A percentile compares a stretch with the other conserved stretches of the same genome.
Conservation (phyloP, 2,888 invertebrate species). For the Coleophora flavipennella region DNA sequence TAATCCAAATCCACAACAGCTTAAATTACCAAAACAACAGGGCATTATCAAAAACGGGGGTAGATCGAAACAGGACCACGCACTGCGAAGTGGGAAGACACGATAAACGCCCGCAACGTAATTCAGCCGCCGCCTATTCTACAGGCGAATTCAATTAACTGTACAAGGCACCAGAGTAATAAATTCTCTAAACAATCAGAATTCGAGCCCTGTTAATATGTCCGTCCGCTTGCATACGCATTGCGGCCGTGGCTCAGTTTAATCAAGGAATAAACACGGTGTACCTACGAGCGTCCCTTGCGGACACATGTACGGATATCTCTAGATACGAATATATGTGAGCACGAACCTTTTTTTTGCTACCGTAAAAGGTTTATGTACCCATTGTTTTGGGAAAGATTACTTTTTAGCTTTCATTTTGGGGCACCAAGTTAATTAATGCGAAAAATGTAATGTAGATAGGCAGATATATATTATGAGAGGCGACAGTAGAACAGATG, state of each 20-base stretch:
- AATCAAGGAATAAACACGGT: slow-evolving; percentile 66
- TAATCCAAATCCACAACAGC: too few species aligned
- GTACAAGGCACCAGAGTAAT: slow-evolving; percentile 70
- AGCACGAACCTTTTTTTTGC: slow-evolving; percentile 20
- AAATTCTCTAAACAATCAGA: slow-evolving; percentile 74
- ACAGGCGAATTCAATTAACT: slow-evolving; percentile 71
- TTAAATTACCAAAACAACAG: slow-evolving; percentile 1
- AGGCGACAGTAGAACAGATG: background rate
- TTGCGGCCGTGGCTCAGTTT: slow-evolving; percentile 64
- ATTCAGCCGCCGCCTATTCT: slow-evolving; percentile 63
- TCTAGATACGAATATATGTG: slow-evolving; percentile 25
- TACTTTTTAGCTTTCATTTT: slow-evolving; percentile 47
- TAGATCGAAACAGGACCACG: slow-evolving; percentile 9
- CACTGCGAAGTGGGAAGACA: slow-evolving; percentile 52
- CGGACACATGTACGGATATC: slow-evolving; percentile 32
- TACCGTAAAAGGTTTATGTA: slow-evolving; percentile 47
- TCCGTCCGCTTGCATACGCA: slow-evolving; percentile 69
- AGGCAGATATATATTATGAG: too few species aligned
- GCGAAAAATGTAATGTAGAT: slow-evolving; percentile 23
- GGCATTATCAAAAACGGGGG: slow-evolving; percentile 40
- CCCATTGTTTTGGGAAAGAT: slow-evolving; percentile 44
- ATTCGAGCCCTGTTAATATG: slow-evolving; percentile 71
- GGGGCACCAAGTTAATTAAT: slow-evolving; percentile 43
- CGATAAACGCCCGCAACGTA: slow-evolving; percentile 54
- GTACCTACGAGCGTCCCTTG: slow-evolving; percentile 40